A percentile compares a stretch with the other conserved stretches of the same genome.
Conservation (phyloP, 2,113 vertebrate genomes). For the Myiopsitta monachus region DNA sequence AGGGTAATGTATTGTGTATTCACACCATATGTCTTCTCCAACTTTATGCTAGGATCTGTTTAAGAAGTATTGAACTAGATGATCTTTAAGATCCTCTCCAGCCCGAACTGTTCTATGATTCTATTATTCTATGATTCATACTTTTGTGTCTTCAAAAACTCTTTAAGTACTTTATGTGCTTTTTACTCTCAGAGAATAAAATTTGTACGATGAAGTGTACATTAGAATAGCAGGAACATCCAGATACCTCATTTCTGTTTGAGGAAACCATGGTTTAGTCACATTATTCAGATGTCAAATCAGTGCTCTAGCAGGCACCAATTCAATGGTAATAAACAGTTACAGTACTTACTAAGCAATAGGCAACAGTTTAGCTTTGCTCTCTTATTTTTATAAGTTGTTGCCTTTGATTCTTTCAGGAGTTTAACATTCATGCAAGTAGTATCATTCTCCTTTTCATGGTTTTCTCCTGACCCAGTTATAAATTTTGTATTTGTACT, state of each 20-base stretch:
- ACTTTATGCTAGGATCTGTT: not conserved
- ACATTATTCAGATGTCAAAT: not conserved
- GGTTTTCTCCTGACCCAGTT: not conserved
- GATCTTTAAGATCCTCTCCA: not conserved
- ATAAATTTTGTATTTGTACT: not conserved
- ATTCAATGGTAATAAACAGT: not conserved
- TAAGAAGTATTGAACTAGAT: not conserved
- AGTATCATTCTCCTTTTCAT: not conserved
- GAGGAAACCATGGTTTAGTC: not conserved
- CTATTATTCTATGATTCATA: not conserved
- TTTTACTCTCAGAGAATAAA: not conserved
- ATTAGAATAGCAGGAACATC: not conserved
- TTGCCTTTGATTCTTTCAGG: not conserved
- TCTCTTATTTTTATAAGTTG: not conserved
- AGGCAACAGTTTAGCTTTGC: not conserved
- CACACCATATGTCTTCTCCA: rapidly evolving
- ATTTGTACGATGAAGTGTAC: not conserved
- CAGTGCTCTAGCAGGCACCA: not conserved
- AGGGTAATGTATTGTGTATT: not conserved
- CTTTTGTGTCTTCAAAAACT: not conserved
- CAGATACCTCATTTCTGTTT: not conserved
- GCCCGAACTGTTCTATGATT: not conserved
- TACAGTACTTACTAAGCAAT: not conserved
- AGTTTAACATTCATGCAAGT: not conserved
- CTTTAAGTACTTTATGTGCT: not conserved